Percentiles rank a stretch among this genome's conserved stretches.
Conservation (phyloP, 1,140 invertebrate genomes). For the Steinernema feltiae region DNA sequence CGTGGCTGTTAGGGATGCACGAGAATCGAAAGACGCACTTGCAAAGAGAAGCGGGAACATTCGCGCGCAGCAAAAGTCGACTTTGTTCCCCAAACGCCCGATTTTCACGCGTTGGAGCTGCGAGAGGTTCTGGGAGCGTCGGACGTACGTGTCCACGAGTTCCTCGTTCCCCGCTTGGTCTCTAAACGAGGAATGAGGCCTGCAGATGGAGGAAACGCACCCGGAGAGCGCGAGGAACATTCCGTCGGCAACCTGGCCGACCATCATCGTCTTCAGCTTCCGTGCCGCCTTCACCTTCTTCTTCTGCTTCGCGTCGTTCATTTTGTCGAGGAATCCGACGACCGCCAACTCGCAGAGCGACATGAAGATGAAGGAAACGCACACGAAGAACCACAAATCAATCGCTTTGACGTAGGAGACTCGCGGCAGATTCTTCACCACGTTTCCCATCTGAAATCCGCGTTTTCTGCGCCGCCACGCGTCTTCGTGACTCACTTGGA, state of each 20-base stretch:
- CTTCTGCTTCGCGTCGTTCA: conserved; percentile 34
- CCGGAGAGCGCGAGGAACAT: conserved; percentile 36
- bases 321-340: conserved; percentile 45
- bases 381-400: conserved; percentile 47
- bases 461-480: conserved; percentile 20
- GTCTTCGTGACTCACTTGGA: conserved; percentile 32
- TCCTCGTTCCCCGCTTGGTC: conserved; percentile 8
- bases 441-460: conserved; percentile 45
- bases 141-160: conserved; percentile 20
- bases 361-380: conserved; percentile 45
- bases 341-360: conserved; percentile 45
- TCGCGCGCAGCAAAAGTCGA: conserved; percentile 40
- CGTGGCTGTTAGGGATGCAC: neutral
- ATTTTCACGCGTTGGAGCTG: conserved; percentile 27
- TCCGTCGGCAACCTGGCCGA: conserved; percentile 39
- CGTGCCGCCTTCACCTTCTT: conserved; percentile 35
- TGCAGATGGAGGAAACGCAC: neutral
- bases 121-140: conserved; percentile 9
- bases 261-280: conserved; percentile 36
- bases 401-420: conserved; percentile 47
- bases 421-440: conserved; percentile 45
- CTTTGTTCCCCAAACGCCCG: conserved; percentile 42
- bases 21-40: conserved; percentile 14
- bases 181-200: conserved; percentile 3
- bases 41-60: conserved; percentile 41